A percentile compares a stretch with the other conserved stretches of the same genome.
Evolutionary conservation across 2,888 invertebrate genomes (phyloP).

Genomic region (Chrysopilus asiliformis): DNA sequence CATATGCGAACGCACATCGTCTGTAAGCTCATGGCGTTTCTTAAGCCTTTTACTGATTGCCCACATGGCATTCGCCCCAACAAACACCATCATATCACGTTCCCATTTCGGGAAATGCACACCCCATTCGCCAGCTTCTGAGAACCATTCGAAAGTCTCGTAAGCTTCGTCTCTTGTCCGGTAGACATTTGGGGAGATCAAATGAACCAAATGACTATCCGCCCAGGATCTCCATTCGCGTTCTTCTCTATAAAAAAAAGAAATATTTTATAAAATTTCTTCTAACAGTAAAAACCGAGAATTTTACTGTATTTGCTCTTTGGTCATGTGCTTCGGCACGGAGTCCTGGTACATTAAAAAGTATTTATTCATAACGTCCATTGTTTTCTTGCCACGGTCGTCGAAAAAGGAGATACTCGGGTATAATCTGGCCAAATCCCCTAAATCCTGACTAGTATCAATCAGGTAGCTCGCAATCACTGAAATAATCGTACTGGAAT

Average conservation of each 20-base stretch:
- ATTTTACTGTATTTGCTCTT: conserved; percentile 45
- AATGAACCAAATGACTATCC: conserved; percentile 80
- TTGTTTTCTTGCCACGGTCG: conserved; percentile 49
- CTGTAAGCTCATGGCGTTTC: conserved; percentile 68
- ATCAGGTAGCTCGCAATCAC: conserved; percentile 63
- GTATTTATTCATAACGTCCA: conserved; percentile 77
- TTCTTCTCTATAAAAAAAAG: conserved; percentile 56
- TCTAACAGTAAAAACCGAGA: not conserved
- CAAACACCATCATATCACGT: conserved; percentile 72
- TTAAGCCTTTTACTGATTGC: conserved; percentile 79
- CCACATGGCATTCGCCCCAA: conserved; percentile 91
- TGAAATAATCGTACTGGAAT: conserved; percentile 90
- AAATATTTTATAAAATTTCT: not conserved
- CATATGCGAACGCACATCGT: conserved; percentile 78
- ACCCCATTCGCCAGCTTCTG: conserved; percentile 84
- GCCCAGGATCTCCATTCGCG: conserved; percentile 94
- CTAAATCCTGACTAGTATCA: conserved; percentile 44
- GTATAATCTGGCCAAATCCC: conserved; percentile 62
- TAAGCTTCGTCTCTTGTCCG: conserved; percentile 71
- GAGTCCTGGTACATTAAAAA: conserved; percentile 66
- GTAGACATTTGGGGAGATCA: conserved; percentile 93
- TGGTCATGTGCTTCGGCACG: conserved; percentile 38
- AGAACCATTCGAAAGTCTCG: conserved; percentile 90
- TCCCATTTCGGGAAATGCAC: conserved; percentile 79
- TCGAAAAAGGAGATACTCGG: conserved; percentile 55